phyloP scores from a whole-genome alignment of 2,113 vertebrate species.

The Parus major region DNA sequence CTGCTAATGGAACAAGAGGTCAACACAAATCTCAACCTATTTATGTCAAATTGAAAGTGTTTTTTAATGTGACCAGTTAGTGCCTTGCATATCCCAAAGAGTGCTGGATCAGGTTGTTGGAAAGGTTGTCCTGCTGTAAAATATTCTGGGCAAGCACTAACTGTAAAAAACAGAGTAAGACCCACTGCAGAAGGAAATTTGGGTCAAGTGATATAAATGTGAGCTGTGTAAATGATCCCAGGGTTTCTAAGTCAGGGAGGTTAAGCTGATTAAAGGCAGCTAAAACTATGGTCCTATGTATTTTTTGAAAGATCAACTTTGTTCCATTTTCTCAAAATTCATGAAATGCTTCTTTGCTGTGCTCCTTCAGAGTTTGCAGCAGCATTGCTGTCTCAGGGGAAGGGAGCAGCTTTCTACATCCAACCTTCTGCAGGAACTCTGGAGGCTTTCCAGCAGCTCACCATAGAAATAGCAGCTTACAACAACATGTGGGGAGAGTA shows the following conservation, averaged over 20 bases:
- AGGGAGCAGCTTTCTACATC: slow-evolving; percentile 84
- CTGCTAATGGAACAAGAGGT: neutral
- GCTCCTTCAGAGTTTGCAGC: slow-evolving; percentile 78
- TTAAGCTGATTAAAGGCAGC: neutral
- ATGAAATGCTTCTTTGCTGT: neutral
- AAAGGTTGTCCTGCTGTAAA: neutral
- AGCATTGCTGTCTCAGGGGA: slow-evolving; percentile 80
- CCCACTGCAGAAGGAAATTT: neutral
- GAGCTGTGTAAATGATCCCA: neutral
- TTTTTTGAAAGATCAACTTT: neutral
- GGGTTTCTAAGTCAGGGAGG: neutral
- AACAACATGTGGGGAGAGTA: slow-evolving; percentile 96
- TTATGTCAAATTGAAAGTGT: neutral
- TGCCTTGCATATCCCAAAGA: neutral
- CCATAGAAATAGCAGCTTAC: slow-evolving; percentile 82
- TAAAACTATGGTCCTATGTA: neutral
- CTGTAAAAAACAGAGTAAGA: neutral
- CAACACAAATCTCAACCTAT: neutral
- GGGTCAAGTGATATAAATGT: neutral
- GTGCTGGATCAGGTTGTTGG: neutral
- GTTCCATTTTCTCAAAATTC: neutral
- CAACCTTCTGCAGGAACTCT: slow-evolving; percentile 76
- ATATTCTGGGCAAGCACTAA: neutral
- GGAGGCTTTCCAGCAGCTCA: slow-evolving; percentile 79
- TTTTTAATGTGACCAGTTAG: neutral